Conservation (phyloP, 2,113 vertebrate genomes). For the Petrocephalus microphthalmus region DNA sequence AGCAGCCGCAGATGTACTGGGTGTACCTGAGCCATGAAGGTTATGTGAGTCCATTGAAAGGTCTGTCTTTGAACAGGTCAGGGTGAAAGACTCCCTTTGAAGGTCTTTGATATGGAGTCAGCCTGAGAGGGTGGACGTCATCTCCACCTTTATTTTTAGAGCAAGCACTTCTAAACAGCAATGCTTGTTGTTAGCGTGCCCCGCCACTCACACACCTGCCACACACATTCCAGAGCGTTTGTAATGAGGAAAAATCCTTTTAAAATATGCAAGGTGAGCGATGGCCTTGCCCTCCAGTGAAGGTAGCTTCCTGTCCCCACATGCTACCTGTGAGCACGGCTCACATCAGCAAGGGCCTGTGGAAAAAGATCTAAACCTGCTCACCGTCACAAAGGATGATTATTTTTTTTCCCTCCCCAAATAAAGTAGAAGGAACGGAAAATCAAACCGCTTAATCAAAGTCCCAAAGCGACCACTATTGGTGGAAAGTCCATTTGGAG, state of each 20-base stretch:
- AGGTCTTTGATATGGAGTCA: slow-evolving; percentile 9
- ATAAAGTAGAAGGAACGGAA: neutral
- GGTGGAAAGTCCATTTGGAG: neutral
- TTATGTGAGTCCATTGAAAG: neutral
- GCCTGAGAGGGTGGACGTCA: neutral
- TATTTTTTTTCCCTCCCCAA: fast-evolving
- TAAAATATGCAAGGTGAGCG: slow-evolving; percentile 12
- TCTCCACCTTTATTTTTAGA: slow-evolving; percentile 15
- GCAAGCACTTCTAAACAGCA: neutral
- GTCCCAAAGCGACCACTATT: neutral
- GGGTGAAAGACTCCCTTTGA: slow-evolving; percentile 6
- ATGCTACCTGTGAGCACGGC: neutral
- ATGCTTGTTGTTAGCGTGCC: neutral
- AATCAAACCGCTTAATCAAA: neutral
- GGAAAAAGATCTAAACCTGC: neutral
- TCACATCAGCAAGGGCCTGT: neutral
- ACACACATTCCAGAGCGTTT: neutral
- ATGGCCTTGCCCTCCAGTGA: neutral
- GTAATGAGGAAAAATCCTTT: neutral
- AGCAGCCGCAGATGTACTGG: neutral
- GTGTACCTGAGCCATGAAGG: neutral
- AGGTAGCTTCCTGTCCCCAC: neutral
- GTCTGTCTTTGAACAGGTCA: slow-evolving; percentile 17
- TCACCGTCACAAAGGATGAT: neutral
- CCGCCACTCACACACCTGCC: neutral